phyloP scores from a whole-genome alignment of 1,140 invertebrate genomes.

The Callitettix versicolor region DNA sequence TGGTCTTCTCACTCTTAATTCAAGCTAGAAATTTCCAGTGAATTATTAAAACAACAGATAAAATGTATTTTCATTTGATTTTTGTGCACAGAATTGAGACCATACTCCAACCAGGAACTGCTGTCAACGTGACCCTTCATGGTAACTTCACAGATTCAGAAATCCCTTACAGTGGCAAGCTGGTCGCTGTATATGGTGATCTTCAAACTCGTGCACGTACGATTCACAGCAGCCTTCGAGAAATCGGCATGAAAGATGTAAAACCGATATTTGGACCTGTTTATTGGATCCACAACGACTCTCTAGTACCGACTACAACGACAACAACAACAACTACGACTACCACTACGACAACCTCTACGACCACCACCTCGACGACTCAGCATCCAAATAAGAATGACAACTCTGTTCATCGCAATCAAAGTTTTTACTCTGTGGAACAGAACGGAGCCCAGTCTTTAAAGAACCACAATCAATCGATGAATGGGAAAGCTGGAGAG shows the following conservation, averaged over 20 bases:
- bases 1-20: too few relatives aligned
- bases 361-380: conserved; percentile 27
- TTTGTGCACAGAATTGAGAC: conserved; percentile 39
- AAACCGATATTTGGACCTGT: conserved; percentile 53
- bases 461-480: too few relatives aligned
- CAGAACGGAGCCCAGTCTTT: too few relatives aligned
- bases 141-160: conserved; percentile 60
- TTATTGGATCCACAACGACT: conserved; percentile 51
- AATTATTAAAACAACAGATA: too few relatives aligned
- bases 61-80: background rate
- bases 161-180: conserved; percentile 54
- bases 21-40: too few relatives aligned
- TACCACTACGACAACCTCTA: conserved; percentile 44
- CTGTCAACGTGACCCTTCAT: conserved; percentile 60
- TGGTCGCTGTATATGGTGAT: conserved; percentile 59
- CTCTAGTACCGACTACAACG: conserved; percentile 62
- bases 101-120: conserved; percentile 57
- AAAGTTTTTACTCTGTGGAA: too few relatives aligned
- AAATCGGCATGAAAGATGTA: conserved; percentile 51
- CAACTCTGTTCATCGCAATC: background rate
- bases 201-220: conserved; percentile 35
- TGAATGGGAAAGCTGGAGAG: too few relatives aligned
- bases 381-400: conserved; percentile 13
- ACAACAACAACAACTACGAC: conserved; percentile 59
- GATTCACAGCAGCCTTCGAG: conserved; percentile 46